phyloP scores from a whole-genome alignment of 2,113 vertebrate species.

The Mungos mungo region DNA sequence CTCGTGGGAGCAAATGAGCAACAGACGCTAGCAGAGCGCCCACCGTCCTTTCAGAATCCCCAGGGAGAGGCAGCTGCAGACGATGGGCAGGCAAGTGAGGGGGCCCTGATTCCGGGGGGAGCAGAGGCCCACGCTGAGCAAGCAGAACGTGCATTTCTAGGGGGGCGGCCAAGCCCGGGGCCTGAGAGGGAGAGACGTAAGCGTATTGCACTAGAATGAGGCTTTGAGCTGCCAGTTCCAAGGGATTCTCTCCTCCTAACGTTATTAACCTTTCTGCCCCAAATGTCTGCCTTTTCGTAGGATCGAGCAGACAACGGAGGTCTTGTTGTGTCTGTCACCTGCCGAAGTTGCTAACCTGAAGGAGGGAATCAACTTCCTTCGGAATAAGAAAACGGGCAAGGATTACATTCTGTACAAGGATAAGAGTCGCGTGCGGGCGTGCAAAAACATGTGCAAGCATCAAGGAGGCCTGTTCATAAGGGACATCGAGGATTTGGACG shows the following conservation, averaged over 20 bases:
- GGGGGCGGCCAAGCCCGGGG: background rate
- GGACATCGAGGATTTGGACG: constrained; percentile 87
- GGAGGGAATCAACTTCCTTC: constrained; percentile 87
- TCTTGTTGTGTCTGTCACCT: constrained; percentile 77
- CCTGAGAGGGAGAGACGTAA: background rate
- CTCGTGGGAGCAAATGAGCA: background rate
- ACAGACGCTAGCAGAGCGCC: background rate
- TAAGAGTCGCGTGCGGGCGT: constrained; percentile 75
- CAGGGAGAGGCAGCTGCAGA: background rate
- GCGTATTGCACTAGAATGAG: background rate
- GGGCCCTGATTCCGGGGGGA: background rate
- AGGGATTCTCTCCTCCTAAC: background rate
- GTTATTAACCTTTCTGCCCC: background rate
- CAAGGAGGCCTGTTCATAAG: constrained; percentile 88
- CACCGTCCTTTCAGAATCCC: background rate
- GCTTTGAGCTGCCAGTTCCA: background rate
- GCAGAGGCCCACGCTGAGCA: background rate
- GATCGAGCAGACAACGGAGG: constrained; percentile 77
- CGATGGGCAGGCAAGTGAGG: constrained; percentile 62
- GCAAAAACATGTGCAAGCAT: constrained; percentile 89
- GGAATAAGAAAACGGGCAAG: constrained; percentile 80
- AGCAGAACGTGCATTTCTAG: background rate
- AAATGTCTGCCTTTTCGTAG: constrained; percentile 4
- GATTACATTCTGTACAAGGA: constrained; percentile 87
- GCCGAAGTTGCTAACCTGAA: constrained; percentile 77